Conservation (phyloP, 1,140 invertebrate species). For the Pseudomyrmex gracilis region DNA sequence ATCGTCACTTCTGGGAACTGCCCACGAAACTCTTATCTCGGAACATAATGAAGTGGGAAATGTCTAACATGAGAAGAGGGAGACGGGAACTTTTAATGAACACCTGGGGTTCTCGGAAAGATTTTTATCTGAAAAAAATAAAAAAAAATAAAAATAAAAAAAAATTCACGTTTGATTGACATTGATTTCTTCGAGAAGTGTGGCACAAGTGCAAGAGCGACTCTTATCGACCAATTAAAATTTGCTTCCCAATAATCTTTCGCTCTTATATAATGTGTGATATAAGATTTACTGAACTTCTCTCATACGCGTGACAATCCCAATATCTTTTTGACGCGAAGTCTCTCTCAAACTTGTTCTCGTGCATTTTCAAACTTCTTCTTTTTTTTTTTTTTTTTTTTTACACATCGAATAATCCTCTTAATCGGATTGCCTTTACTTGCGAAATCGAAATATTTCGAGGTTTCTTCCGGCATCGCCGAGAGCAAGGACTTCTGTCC, state of each 20-base stretch:
- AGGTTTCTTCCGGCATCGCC: not conserved
- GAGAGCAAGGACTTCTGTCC: conserved; percentile 34
- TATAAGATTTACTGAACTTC: not conserved
- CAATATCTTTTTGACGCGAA: no score
- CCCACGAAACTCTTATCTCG: not conserved
- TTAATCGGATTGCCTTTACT: not conserved
- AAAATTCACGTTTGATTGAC: no score
- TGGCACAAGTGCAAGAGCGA: no score
- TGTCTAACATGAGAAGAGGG: no score
- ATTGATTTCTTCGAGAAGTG: no score
- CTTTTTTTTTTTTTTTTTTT: not conserved
- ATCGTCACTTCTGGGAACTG: conserved; percentile 9
- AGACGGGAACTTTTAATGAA: no score
- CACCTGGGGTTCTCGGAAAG: no score
- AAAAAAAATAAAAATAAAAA: no score
- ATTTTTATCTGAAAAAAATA: no score
- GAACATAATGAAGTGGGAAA: not conserved
- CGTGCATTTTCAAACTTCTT: not conserved
- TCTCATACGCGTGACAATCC: not conserved
- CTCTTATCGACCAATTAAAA: no score
- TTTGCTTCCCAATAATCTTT: no score
- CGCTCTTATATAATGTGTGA: no score
- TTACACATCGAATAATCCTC: not conserved
- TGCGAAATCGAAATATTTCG: not conserved
- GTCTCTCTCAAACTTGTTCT: not conserved